Base-by-base conservation (phyloP, 2,113 vertebrate species). In the Plectropomus leopardus region DNA sequence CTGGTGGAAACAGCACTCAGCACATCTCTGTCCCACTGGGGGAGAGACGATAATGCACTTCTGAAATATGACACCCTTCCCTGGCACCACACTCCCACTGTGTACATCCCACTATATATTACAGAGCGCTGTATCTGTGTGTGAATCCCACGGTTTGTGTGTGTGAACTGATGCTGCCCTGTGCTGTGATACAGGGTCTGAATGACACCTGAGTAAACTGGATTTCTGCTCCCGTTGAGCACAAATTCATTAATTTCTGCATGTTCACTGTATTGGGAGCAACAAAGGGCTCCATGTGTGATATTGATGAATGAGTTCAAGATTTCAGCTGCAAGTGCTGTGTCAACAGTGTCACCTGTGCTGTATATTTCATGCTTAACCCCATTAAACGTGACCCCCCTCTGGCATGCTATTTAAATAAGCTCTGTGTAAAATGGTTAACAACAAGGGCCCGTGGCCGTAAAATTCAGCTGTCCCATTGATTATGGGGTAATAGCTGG, bases 401-500 rank as follows among this genome's bases (percentile, higher is more conserved):
- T 19, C 61, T 64, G 85, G 73, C 76, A 71, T 21, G 82, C 86
- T 81, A 86, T 83, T 90, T 90, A 88, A 93, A 94, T 91, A 92
- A 92, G 72, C 89, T 82, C 78, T 67, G 76, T 67, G 81, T 87
- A 78, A 89, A 88, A 91, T 85, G 84, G 73, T 87, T 88, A 92
- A 89, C 87, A 88, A 88, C 83, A 85, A 4, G 6, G 32, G 44
- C 75, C 82, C 32, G 5, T n/a, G 80, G 86, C 80, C 23, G 53
- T 92, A 88, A 93, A 92, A 86, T 68, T 26, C 76, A 57, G 72
- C 90, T 65, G 72, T 92, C 90, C 72, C 88, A 92, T 93, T 92
- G 91, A 93, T 93, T 93, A 91, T 65, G 26, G 76, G 69, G 91
- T 91, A 94, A 93, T 86, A 85, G 88, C 86, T 76, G 84, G 80